Evolutionary conservation across 2,888 invertebrate genomes (phyloP), one percentile per base, ranked within the genome.

Genomic region (Colostygia pectinataria): DNA sequence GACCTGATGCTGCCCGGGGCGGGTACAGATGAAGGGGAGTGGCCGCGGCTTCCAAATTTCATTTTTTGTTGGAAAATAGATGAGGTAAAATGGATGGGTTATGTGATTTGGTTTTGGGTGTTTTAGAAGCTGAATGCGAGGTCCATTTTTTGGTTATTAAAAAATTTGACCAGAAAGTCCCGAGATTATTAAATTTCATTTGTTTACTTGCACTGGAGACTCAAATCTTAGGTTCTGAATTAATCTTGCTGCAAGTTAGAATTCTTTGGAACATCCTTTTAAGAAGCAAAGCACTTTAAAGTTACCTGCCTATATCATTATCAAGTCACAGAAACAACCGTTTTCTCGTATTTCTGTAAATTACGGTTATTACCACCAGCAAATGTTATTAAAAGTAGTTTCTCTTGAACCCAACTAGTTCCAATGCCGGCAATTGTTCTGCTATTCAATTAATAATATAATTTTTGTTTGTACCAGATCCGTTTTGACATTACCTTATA

Each of bases 11-110:
- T 56, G 73, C 80, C 77, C 63, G 65, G 53, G 77, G 79, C 75
- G 46, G 43, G 32, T 44, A 52, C 77, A 77, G 74, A 76, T 80
- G 80, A 79, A 70, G 57, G 70, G 80, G 80, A 63, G 76, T 70
- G 59, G 65, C 63, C 23, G 46, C 50, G 60, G 77, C 75, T 80
- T 61, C 75, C 74, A 78, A 68, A 74, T 67, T 68, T 71, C 63
- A 69, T 77, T 77, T 68, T 71, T 66, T 59, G 55, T 57, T 43
- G 24, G 25, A 23, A 25, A 42, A 52, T 52, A 46, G 45, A 43
- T 46, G 25, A 50, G 42, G 33, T 42, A 43, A 50, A 53, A 51
- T 55, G 40, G 44, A 40, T 48, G 43, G 25, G 54, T 52, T 50
- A 41, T 36, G 34, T 52, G 52, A 38, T 48, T 53, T 53, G 40